Percentiles rank a stretch among this genome's conserved stretches.
These are phyloP conservation scores for Sebastes wilsoni DNA, from an alignment of 2,797 vertebrate genomes.

Conservation along the genomic window DNA sequence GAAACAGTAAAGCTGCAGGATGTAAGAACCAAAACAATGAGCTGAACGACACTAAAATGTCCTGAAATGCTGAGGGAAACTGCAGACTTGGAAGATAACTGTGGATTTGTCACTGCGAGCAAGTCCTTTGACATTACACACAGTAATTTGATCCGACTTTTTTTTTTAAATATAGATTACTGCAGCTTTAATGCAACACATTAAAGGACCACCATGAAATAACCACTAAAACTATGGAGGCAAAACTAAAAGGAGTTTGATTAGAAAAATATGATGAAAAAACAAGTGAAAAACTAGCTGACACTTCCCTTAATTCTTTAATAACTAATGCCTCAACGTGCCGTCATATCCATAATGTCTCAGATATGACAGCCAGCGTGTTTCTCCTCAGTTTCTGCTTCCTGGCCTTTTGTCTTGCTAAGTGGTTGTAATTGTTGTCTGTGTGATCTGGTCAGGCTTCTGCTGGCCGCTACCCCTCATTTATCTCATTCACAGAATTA, in stretches of 20 bases:
- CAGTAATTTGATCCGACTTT: not conserved
- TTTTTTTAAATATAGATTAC: not conserved
- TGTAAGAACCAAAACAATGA: not conserved
- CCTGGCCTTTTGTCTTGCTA: conserved; percentile 40
- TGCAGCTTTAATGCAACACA: not conserved
- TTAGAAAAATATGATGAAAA: not conserved
- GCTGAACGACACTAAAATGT: not conserved
- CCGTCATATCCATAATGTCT: not conserved
- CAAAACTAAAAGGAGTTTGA: not conserved
- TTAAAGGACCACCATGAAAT: not conserved
- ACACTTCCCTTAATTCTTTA: not conserved
- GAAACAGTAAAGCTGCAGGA: not conserved
- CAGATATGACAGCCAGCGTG: not conserved
- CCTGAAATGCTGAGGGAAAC: not conserved
- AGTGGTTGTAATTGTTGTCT: conserved; percentile 47
- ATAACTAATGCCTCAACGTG: not conserved
- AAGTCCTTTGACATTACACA: not conserved
- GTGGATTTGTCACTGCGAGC: not conserved
- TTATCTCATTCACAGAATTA: conserved; percentile 58
- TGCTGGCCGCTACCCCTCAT: conserved; percentile 30
- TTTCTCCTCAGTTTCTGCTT: conserved; percentile 21
- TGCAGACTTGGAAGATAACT: not conserved
- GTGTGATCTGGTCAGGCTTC: conserved; percentile 59
- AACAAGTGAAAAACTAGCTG: not conserved
- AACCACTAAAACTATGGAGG: not conserved